These are phyloP conservation scores for Ectobius pallidus DNA, from an alignment of 2,888 invertebrate genomes.

Conservation along the genomic window DNA sequence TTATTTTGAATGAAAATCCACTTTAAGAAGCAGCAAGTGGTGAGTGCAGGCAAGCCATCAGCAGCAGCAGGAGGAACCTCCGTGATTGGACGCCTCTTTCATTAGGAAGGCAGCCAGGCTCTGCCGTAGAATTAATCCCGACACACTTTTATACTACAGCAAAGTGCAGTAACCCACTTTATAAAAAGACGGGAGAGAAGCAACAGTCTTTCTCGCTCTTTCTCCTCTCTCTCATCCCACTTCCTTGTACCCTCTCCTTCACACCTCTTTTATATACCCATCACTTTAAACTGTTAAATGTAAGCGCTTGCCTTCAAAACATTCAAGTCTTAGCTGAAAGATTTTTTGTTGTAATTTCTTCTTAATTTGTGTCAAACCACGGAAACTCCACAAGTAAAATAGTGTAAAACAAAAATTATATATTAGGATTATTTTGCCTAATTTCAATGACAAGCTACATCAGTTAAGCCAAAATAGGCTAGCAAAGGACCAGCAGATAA, in stretches of 20 bases:
- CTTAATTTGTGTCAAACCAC: too few relatives aligned
- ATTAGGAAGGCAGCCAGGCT: slow-evolving; percentile 19
- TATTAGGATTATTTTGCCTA: too few relatives aligned
- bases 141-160: slow-evolving; percentile 27
- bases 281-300: slow-evolving; percentile 2
- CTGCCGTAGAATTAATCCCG: slow-evolving; percentile 24
- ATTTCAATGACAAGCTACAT: too few relatives aligned
- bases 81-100: slow-evolving; percentile 31
- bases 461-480: too few relatives aligned
- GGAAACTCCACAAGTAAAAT: too few relatives aligned
- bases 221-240: too few relatives aligned
- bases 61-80: not conserved
- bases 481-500: too few relatives aligned
- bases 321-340: too few relatives aligned
- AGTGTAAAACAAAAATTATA: too few relatives aligned
- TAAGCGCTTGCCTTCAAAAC: not conserved
- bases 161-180: slow-evolving; percentile 27
- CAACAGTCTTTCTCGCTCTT: not conserved
- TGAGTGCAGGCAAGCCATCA: slow-evolving; percentile 12
- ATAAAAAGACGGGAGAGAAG: slow-evolving; percentile 6
- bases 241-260: too few relatives aligned
- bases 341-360: too few relatives aligned
- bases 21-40: slow-evolving; percentile 21
- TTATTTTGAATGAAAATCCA: slow-evolving; percentile 27
- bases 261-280: not conserved